These are phyloP conservation scores for Sminthopsis crassicaudata DNA, from an alignment of 2,113 vertebrate genomes.

Conservation along the genomic window DNA sequence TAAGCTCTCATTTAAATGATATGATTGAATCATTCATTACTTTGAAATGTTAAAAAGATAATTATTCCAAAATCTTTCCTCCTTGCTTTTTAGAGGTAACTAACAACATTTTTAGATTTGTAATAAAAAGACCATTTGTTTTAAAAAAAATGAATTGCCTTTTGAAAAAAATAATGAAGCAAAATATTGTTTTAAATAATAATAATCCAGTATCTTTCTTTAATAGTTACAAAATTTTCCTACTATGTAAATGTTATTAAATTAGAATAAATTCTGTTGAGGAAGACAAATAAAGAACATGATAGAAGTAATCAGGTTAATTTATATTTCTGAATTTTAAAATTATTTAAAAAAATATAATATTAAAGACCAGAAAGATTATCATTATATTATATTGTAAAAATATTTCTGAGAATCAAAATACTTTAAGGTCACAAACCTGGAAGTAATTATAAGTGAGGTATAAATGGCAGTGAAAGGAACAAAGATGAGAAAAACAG, in stretches of 20 bases:
- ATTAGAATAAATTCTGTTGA: background rate
- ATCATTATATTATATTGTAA: background rate
- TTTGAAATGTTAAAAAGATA: slow-evolving; percentile 19
- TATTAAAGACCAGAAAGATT: background rate
- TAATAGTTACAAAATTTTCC: background rate
- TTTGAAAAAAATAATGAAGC: background rate
- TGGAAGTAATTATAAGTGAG: background rate
- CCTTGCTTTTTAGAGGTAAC: background rate
- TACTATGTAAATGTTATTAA: background rate
- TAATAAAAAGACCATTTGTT: background rate
- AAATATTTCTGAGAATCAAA: background rate
- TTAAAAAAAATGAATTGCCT: background rate
- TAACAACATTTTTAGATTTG: background rate
- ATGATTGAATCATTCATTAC: background rate
- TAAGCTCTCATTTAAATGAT: background rate
- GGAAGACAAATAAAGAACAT: background rate
- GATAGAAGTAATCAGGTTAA: background rate
- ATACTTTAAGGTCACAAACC: background rate
- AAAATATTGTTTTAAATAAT: background rate
- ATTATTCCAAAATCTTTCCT: background rate
- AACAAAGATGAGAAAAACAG: background rate
- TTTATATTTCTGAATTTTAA: background rate
- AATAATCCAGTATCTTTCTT: background rate
- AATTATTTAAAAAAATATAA: background rate
- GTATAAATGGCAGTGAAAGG: background rate